Evolutionary conservation across 2,113 vertebrate species (phyloP).

Genomic region (Atrichornis clamosus): DNA sequence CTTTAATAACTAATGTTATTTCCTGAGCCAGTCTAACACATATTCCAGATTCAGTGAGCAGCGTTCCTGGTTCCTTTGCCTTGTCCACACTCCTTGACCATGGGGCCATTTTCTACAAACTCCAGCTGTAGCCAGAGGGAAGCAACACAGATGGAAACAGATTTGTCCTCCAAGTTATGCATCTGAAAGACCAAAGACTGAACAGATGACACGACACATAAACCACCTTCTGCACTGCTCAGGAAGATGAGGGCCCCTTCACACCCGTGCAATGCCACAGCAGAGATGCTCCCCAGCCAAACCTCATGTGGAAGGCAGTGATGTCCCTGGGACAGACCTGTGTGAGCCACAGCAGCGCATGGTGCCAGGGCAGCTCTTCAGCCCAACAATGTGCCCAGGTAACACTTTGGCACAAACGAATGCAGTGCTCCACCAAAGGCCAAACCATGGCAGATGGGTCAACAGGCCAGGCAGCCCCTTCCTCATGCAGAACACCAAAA

Average conservation of each 20-base stretch:
- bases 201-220: neutral
- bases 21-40: neutral
- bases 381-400: fast-evolving
- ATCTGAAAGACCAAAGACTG: neutral
- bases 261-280: neutral
- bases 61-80: neutral
- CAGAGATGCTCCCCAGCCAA: neutral
- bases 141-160: fast-evolving
- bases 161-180: neutral
- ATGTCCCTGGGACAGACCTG: neutral
- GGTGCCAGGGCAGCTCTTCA: fast-evolving
- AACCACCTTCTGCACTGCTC: neutral
- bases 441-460: neutral
- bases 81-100: neutral
- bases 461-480: neutral
- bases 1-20: fast-evolving
- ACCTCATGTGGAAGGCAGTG: neutral
- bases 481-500: fast-evolving
- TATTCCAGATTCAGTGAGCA: neutral
- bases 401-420: fast-evolving
- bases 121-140: neutral
- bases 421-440: neutral
- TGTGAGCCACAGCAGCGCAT: fast-evolving
- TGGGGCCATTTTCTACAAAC: neutral
- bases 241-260: neutral